A percentile compares a stretch with the other conserved stretches of the same genome.
These are phyloP conservation scores for Acanthacorydalis orientalis DNA, from an alignment of 2,888 invertebrate species.

Conservation along the genomic window DNA sequence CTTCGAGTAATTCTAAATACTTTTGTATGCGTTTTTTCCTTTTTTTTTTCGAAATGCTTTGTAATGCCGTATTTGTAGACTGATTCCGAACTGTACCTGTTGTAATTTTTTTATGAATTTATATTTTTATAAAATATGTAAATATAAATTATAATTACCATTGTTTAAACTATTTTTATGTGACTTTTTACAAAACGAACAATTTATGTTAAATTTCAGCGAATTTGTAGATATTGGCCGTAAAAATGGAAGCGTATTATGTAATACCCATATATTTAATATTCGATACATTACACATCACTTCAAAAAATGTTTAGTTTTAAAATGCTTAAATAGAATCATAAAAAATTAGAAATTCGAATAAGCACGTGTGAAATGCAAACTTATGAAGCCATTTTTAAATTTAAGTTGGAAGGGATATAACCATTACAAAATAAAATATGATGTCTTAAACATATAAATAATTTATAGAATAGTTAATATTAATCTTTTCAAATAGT, in stretches of 20 bases:
- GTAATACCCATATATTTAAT: conserved; percentile 15
- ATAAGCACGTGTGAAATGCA: background rate
- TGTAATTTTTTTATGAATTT: background rate
- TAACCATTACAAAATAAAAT: background rate
- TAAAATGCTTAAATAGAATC: background rate
- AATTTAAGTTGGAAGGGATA: conserved; percentile 19
- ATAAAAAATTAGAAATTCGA: background rate
- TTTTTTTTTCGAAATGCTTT: conserved; percentile 27
- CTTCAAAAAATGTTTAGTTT: background rate
- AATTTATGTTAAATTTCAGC: conserved; percentile 12
- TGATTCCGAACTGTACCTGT: conserved; percentile 12
- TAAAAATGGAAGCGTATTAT: conserved; percentile 14
- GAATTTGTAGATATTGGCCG: conserved; percentile 12
- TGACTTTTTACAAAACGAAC: conserved; percentile 20
- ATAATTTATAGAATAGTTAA: too few species aligned
- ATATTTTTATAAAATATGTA: conserved; percentile 2
- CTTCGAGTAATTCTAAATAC: conserved; percentile 53
- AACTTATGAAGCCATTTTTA: too few species aligned
- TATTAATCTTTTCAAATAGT: too few species aligned
- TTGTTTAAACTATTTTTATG: conserved; percentile 11
- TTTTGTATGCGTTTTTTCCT: conserved; percentile 33
- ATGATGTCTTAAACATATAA: background rate
- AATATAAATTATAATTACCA: conserved; percentile 11
- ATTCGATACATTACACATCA: conserved; percentile 16
- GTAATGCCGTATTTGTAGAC: conserved; percentile 16